Base-by-base conservation (phyloP, 2,797 vertebrate genomes). In the Dendrocincla tyrannina region DNA sequence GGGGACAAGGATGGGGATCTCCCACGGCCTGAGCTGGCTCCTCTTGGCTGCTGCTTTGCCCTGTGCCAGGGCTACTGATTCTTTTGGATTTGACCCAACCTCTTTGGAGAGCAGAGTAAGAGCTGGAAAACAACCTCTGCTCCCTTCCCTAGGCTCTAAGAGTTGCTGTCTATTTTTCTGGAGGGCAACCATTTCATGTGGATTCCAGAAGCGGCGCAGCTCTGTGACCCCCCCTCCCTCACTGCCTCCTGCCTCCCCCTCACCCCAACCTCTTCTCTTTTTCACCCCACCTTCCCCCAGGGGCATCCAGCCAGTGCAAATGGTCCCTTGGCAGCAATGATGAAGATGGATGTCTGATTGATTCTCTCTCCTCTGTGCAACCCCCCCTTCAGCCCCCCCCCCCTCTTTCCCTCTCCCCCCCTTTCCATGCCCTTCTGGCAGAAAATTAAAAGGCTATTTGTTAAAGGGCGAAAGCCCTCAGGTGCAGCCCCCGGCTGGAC, bases 361-460 rank as follows among this genome's bases (percentile, higher is more conserved):
- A 98, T 98, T 98, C 97, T 94, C 97, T 97, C 97, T 97, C 95
- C 97, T 97, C 97, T 95, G 72, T 94, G 85, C 94, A 94, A 8
- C 42, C 95, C 91, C 88, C 89, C 73, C 85, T 90, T n/a, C 83
- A 53, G 67, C 86, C 90, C 94, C 92, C 89, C 62, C 60, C 55
- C 22, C 47, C n/a, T n/a, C n/a, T 32, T 62, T 23, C 59, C 41
- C 63, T 16, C 81, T 19, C 53, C 76, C 70, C 88, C 73, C 62
- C 73, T 46, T 76, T 52, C 95, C 95, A 95, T 98, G 98, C 97
- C 98, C 98, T 98, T 98, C 98, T 98, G 98, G 98, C 98, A 98
- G 98, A 98, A 98, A 98, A 98, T 98, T 98, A 98, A 98, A 98
- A 98, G 98, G 97, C 98, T 98, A 98, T 98, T 98, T 98, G 98